These are phyloP conservation scores for Mylabris phalerata DNA, from an alignment of 1,140 invertebrate species.

Conservation along the genomic window DNA sequence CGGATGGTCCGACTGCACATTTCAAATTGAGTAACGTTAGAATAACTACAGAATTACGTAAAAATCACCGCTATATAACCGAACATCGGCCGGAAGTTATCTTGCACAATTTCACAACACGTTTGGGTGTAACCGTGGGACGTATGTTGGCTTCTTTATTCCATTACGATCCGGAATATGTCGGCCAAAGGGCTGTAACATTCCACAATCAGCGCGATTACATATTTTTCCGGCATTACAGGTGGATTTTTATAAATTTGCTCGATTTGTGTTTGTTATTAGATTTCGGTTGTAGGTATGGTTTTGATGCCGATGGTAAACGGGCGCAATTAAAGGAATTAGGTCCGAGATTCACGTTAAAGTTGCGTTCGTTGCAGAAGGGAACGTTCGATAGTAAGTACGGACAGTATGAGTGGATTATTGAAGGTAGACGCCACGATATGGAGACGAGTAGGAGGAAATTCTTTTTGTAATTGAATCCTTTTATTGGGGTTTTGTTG, in stretches of 20 bases:
- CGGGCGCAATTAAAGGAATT: constrained; percentile 84
- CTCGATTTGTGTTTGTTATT: not conserved
- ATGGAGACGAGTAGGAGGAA: constrained; percentile 85
- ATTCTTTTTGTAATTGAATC: constrained; percentile 70
- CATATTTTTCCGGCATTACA: constrained; percentile 97
- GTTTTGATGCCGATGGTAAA: constrained; percentile 79
- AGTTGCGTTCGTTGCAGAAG: constrained; percentile 86
- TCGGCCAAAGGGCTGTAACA: constrained; percentile 85
- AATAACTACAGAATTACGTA: constrained; percentile 71
- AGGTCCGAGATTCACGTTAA: constrained; percentile 92
- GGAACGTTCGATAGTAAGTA: constrained; percentile 95
- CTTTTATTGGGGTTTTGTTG: not conserved
- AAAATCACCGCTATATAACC: constrained; percentile 72
- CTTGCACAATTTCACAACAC: constrained; percentile 92
- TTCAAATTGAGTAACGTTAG: constrained; percentile 77
- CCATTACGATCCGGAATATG: constrained; percentile 93
- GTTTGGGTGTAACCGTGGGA: constrained; percentile 82
- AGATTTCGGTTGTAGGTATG: constrained; percentile 59
- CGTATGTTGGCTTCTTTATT: constrained; percentile 95
- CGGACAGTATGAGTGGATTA: constrained; percentile 96
- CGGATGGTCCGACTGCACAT: constrained; percentile 91
- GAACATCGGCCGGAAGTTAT: constrained; percentile 90
- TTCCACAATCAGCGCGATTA: constrained; percentile 99
- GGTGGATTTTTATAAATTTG: constrained; percentile 49
- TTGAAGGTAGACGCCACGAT: constrained; percentile 81